A percentile compares a stretch with the other conserved stretches of the same genome.
These are phyloP conservation scores for Lissocephala sabroskyi DNA, from an alignment of 2,888 invertebrate species.

Conservation along the genomic window DNA sequence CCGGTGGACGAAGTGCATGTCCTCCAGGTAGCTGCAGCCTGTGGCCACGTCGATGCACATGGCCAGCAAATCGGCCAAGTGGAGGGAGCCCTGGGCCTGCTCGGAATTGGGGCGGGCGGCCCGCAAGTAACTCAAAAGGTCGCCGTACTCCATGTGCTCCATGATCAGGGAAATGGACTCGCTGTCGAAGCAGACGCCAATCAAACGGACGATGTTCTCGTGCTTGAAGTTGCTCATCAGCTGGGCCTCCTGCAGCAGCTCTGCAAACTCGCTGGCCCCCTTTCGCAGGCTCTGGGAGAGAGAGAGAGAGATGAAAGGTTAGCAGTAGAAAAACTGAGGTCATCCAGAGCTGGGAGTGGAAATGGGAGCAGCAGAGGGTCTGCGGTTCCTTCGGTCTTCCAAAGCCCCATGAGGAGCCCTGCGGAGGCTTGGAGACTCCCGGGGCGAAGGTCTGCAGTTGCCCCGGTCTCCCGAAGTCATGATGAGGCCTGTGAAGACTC, in stretches of 20 bases:
- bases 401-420: too few relatives aligned
- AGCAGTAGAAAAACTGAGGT: too few relatives aligned
- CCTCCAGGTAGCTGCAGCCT: conserved; percentile 96
- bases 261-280: conserved; percentile 89
- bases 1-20: conserved; percentile 97
- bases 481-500: too few relatives aligned
- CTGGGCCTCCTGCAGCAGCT: conserved; percentile 97
- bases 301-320: conserved; percentile 8
- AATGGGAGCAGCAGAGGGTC: too few relatives aligned
- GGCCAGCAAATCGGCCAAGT: conserved; percentile 86
- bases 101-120: conserved; percentile 81
- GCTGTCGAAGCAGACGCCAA: conserved; percentile 95
- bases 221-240: conserved; percentile 98
- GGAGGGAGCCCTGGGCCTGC: conserved; percentile 79
- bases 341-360: too few relatives aligned
- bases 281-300: conserved; percentile 85
- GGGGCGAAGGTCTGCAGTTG: too few relatives aligned
- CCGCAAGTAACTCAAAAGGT: conserved; percentile 91
- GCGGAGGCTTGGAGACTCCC: too few relatives aligned
- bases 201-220: conserved; percentile 91
- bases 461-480: too few relatives aligned
- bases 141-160: conserved; percentile 98
- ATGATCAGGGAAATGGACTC: conserved; percentile 95
- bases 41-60: conserved; percentile 97
- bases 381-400: too few relatives aligned